Evolutionary conservation across 2,113 vertebrate genomes (phyloP).

Genomic region (Nyctibius bracteatus): DNA sequence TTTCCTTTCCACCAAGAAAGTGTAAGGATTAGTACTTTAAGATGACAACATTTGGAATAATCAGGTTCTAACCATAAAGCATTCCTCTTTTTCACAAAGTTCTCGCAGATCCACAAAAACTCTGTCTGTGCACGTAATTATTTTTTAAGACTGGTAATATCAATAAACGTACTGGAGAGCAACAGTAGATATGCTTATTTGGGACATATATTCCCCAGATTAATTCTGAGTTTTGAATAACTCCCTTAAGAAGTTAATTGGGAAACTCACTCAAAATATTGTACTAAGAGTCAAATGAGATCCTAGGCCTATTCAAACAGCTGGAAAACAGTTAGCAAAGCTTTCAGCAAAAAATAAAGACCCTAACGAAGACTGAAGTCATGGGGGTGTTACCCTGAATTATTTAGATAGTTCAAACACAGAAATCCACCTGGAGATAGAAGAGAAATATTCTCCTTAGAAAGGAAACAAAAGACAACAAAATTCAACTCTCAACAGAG

Average conservation of each 20-base stretch:
- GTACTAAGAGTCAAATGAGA: not conserved
- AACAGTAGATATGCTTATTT: not conserved
- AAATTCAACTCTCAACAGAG: not conserved
- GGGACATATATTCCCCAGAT: not conserved
- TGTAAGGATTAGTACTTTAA: not conserved
- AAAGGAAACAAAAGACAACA: not conserved
- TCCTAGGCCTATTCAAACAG: not conserved
- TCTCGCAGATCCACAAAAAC: not conserved
- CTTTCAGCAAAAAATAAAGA: not conserved
- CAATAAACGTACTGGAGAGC: not conserved
- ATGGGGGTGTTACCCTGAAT: not conserved
- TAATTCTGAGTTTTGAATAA: not conserved
- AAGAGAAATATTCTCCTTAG: not conserved
- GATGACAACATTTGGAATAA: not conserved
- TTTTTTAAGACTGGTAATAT: not conserved
- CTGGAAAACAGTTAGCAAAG: slow-evolving; percentile 14
- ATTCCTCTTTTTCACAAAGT: not conserved
- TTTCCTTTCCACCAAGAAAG: not conserved
- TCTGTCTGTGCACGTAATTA: not conserved
- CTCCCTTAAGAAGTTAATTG: not conserved
- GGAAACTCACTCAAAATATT: not conserved
- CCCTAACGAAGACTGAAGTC: not conserved
- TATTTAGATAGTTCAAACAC: slow-evolving; percentile 5
- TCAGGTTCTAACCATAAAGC: not conserved
- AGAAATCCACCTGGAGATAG: not conserved